Evolutionary conservation across 2,888 invertebrate species (phyloP).

Genomic region (Hemaris fuciformis): DNA sequence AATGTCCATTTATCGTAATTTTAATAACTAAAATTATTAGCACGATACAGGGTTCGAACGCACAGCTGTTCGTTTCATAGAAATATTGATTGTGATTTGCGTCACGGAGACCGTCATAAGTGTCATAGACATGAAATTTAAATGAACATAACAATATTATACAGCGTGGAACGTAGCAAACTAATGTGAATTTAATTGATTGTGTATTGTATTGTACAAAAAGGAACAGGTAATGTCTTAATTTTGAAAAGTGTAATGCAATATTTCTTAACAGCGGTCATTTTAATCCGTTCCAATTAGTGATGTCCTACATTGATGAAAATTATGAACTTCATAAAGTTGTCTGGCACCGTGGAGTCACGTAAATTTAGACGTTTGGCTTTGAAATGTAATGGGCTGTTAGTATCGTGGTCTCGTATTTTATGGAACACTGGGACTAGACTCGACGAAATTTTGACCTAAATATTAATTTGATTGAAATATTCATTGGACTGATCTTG

Average conservation of each 20-base stretch:
- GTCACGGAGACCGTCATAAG: too few relatives aligned
- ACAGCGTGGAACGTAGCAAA: background rate
- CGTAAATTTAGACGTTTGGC: slow-evolving; percentile 41
- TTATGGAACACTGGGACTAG: background rate
- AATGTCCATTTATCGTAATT: too few relatives aligned
- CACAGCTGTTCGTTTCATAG: too few relatives aligned
- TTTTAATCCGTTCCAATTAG: slow-evolving; percentile 16
- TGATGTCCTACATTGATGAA: slow-evolving; percentile 9
- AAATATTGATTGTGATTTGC: too few relatives aligned
- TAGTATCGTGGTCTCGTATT: background rate
- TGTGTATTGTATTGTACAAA: background rate
- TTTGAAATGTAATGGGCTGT: slow-evolving; percentile 23
- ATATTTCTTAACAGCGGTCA: slow-evolving; percentile 12
- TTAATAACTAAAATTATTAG: too few relatives aligned
- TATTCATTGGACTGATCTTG: too few relatives aligned
- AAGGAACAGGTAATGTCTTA: background rate
- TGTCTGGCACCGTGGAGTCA: slow-evolving; percentile 46
- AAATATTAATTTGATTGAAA: background rate
- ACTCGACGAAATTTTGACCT: background rate
- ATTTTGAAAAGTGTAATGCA: background rate
- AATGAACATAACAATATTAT: background rate
- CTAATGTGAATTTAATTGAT: background rate
- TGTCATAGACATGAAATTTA: too few relatives aligned
- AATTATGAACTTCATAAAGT: slow-evolving; percentile 34
- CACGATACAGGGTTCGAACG: too few relatives aligned